Conservation (phyloP, 1,140 invertebrate species). For the Rhizoglyphus robini region DNA sequence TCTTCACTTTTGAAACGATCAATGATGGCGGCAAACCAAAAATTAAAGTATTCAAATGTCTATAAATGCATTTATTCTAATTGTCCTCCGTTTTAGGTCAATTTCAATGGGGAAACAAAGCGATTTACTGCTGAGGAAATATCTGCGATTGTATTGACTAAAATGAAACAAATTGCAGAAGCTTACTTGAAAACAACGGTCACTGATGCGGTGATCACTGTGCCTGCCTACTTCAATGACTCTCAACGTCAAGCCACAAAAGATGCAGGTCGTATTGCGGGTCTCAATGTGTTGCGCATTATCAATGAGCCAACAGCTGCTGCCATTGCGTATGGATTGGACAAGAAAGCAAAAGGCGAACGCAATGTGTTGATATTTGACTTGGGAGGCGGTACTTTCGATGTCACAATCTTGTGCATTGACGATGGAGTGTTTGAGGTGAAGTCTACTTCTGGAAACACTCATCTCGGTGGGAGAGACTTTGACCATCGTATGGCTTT, state of each 20-base stretch:
- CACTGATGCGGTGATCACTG: constrained; percentile 93
- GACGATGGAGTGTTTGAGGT: no score
- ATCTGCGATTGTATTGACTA: constrained; percentile 88
- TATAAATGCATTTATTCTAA: constrained; percentile 55
- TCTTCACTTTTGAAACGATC: constrained; percentile 79
- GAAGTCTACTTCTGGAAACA: constrained; percentile 96
- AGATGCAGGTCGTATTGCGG: constrained; percentile 48
- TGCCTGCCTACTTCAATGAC: constrained; percentile 97
- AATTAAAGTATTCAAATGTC: constrained; percentile 54
- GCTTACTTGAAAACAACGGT: constrained; percentile 87
- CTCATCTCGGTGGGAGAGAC: constrained; percentile 94
- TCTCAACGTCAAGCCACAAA: constrained; percentile 95
- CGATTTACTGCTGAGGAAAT: constrained; percentile 94
- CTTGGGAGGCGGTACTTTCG: no score
- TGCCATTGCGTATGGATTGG: no score
- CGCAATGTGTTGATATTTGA: no score
- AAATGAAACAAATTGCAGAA: no score
- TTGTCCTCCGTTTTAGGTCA: no score
- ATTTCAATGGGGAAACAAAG: no score
- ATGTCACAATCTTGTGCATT: no score
- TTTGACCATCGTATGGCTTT: constrained; percentile 92
- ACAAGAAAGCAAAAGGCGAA: no score
- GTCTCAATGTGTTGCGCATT: no score
- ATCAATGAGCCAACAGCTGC: constrained; percentile 86
- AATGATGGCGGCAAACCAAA: constrained; percentile 68